Evolutionary conservation across 2,797 vertebrate species (phyloP), one percentile per base, ranked within the genome.

Genomic region (Aphelocoma californica): DNA sequence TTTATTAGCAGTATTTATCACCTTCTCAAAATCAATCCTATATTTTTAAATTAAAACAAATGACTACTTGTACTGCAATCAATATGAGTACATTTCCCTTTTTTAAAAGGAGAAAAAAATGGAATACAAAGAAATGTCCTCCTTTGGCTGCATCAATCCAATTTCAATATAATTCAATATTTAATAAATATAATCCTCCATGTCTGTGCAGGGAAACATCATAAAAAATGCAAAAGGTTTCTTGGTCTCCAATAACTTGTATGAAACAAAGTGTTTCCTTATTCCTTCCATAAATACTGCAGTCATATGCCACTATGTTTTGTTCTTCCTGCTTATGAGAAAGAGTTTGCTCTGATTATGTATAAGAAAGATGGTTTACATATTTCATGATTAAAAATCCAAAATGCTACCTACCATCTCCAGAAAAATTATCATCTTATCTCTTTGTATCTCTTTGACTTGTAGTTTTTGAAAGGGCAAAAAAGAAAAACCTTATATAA

Each of bases 401-500:
- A 86, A 96, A 97, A 96, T 23, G 57, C 90, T 97, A 94, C 92
- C 95, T 95, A 88, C 89, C 58, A 81, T 79, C 92, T 93, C 78
- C 75, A 67, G 45, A 75, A 90, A 95, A 96, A 96, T 51, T 80
- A 88, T 95, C 69, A 70, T 95, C 61, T 96, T 91, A 88, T 95
- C 92, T 96, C 97, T 95, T 87, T 97, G 94, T 96, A 96, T 73
- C 89, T 97, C 85, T 97, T 91, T 24, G 42, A 87, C 84, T 96
- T 96, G 90, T 95, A 80, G 23, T 88, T 97, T 98, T 97, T 88
- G 95, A 97, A 98, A 97, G 97, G 97, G 95, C 91, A 97, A 87
- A 96, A 88, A 92, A 97, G 94, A 98, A 97, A 98, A 97, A 97
- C 97, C 97, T 98, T 98, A 98, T 98, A 98, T 98, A 98, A 98